Evolutionary conservation across 2,113 vertebrate genomes (phyloP).

Genomic region (Dasyurus viverrinus): DNA sequence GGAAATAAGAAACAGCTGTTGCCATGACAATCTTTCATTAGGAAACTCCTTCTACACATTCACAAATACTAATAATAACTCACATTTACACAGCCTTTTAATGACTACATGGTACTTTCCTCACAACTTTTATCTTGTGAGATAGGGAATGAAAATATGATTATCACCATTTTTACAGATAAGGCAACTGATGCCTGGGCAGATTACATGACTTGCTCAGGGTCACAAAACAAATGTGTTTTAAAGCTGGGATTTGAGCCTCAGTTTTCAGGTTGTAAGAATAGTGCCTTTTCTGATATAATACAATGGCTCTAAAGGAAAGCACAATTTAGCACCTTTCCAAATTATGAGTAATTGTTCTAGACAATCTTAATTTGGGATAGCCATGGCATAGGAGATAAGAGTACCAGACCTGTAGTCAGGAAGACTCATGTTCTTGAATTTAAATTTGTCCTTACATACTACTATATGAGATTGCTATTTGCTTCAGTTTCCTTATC

Average conservation of each 20-base stretch:
- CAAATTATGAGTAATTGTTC: not conserved
- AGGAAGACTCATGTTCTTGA: not conserved
- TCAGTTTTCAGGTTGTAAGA: not conserved
- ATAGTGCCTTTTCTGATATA: not conserved
- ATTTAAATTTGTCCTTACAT: not conserved
- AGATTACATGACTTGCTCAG: not conserved
- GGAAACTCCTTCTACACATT: constrained; percentile 53
- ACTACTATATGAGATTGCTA: not conserved
- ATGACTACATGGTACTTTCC: not conserved
- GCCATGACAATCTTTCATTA: constrained; percentile 77
- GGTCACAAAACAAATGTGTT: not conserved
- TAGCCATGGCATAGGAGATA: not conserved
- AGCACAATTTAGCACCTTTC: not conserved
- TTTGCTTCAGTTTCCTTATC: not conserved
- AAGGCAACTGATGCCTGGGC: not conserved
- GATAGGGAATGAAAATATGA: not conserved
- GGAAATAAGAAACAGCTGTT: constrained; percentile 72
- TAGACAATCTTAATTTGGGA: not conserved
- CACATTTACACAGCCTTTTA: not conserved
- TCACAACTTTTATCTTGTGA: not conserved
- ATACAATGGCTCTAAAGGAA: not conserved
- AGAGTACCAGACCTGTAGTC: not conserved
- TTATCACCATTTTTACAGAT: not conserved
- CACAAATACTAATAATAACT: not conserved
- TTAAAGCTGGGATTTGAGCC: not conserved